phyloP scores from a whole-genome alignment of 2,113 vertebrate species.

The Crotalus tigris region DNA sequence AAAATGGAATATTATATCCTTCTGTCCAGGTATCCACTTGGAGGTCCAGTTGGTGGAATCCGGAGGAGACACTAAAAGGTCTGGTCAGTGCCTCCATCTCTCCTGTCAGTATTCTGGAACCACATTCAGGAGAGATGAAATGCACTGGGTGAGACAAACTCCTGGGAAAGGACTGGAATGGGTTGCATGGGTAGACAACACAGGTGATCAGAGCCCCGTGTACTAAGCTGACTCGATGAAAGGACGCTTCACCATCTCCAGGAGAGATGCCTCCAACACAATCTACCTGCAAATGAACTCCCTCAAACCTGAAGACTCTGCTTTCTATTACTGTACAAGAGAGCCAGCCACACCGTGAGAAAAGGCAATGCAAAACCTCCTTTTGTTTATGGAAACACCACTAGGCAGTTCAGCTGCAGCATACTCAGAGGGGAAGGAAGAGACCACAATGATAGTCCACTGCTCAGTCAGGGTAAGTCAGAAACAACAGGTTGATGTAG shows the following conservation, averaged over 20 bases:
- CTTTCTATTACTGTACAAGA: background rate
- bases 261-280: background rate
- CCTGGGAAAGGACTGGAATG: background rate
- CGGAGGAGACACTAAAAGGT: background rate
- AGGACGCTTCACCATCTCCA: background rate
- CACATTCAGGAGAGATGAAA: background rate
- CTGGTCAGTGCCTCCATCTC: background rate
- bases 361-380: background rate
- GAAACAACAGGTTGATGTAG: background rate
- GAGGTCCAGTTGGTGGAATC: background rate
- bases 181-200: background rate
- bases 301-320: background rate
- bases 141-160: conserved; percentile 30
- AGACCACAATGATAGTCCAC: background rate
- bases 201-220: background rate
- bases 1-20: background rate
- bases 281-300: background rate
- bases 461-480: background rate
- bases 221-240: background rate
- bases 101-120: conserved; percentile 15
- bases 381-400: background rate
- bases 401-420: background rate
- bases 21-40: background rate
- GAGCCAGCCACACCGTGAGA: background rate
- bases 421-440: background rate